Evolutionary conservation across 2,113 vertebrate genomes (phyloP).

Genomic region (Dromas ardeola): DNA sequence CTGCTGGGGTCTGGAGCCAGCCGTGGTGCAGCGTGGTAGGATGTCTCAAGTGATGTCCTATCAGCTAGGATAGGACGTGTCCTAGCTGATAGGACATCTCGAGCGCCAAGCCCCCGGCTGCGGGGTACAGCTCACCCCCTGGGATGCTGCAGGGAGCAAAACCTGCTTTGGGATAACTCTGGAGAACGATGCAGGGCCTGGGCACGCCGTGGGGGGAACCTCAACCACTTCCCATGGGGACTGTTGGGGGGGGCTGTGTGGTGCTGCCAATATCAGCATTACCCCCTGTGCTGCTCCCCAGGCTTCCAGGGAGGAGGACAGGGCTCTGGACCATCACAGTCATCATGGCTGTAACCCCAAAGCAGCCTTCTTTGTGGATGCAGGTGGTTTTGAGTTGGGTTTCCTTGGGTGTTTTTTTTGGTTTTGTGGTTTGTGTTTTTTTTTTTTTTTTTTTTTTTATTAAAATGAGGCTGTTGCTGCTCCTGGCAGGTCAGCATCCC

Average conservation of each 20-base stretch:
- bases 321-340: not conserved
- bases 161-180: not conserved
- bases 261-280: not conserved
- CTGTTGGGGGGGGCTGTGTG: fast-evolving
- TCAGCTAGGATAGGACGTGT: no score
- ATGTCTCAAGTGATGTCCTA: no score
- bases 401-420: not conserved
- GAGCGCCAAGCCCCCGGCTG: not conserved
- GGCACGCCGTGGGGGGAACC: fast-evolving
- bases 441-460: not conserved
- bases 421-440: not conserved
- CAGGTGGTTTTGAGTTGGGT: not conserved
- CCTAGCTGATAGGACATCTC: not conserved
- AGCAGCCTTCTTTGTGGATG: not conserved
- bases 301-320: not conserved
- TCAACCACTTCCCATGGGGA: fast-evolving
- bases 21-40: fast-evolving
- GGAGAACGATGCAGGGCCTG: not conserved
- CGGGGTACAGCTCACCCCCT: not conserved
- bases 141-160: not conserved
- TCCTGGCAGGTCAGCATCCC: not conserved
- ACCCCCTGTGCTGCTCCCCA: not conserved
- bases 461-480: not conserved
- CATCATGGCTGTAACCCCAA: not conserved
- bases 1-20: not conserved